phyloP scores from a whole-genome alignment of 2,888 invertebrate genomes.

The Cremastinae sp. region DNA sequence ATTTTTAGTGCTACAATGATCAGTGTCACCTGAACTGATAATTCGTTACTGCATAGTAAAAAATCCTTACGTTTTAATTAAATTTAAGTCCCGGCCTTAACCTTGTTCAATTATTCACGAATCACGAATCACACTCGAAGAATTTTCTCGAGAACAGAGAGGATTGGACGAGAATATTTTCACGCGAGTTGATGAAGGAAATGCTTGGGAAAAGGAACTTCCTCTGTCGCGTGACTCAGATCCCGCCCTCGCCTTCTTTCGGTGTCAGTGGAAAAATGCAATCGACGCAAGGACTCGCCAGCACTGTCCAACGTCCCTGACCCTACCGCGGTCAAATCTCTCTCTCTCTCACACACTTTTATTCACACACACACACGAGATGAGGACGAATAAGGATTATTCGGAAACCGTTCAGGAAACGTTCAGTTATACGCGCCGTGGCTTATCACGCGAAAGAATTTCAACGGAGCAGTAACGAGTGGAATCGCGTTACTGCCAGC shows the following conservation, averaged over 20 bases:
- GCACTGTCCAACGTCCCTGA: constrained; percentile 68
- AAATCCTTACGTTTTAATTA: too few species aligned
- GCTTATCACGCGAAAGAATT: constrained; percentile 24
- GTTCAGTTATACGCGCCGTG: constrained; percentile 33
- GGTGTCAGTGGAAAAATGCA: constrained; percentile 47
- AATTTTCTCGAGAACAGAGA: too few species aligned
- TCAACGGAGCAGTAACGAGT: constrained; percentile 19
- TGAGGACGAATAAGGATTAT: constrained; percentile 13
- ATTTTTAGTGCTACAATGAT: too few species aligned
- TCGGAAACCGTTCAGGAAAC: constrained; percentile 27
- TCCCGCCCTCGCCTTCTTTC: constrained; percentile 58
- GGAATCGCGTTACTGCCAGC: constrained; percentile 9
- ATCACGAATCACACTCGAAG: too few species aligned
- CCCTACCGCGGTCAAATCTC: constrained; percentile 62
- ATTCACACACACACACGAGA: constrained; percentile 1
- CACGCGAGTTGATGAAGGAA: constrained; percentile 71
- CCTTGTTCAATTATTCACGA: too few species aligned
- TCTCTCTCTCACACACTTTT: constrained; percentile 53
- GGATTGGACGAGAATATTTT: too few species aligned
- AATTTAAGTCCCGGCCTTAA: too few species aligned
- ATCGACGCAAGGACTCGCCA: constrained; percentile 39
- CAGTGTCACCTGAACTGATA: too few species aligned
- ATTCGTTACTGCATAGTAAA: too few species aligned
- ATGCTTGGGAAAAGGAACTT: constrained; percentile 69
- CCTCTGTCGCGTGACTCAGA: constrained; percentile 75